Conservation (phyloP, 2,113 vertebrate species). For the Stigmatopora argus region DNA sequence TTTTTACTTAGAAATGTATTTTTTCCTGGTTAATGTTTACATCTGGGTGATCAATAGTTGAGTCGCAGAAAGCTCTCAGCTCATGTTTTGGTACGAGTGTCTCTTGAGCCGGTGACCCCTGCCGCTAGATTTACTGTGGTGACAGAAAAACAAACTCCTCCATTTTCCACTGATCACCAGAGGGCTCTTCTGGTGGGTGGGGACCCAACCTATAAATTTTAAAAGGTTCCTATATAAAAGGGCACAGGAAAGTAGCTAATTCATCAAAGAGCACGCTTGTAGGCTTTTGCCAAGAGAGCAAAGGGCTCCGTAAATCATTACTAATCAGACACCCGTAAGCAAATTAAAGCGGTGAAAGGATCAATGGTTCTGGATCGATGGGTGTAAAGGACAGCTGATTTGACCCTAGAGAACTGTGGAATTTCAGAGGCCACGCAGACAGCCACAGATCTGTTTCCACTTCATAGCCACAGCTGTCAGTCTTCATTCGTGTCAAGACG, state of each 20-base stretch:
- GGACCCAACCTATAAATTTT: slow-evolving; percentile 40
- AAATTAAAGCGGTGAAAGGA: slow-evolving; percentile 55
- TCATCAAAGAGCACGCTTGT: slow-evolving; percentile 37
- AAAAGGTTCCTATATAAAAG: slow-evolving; percentile 37
- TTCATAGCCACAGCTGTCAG: slow-evolving; percentile 62
- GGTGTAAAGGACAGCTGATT: slow-evolving; percentile 63
- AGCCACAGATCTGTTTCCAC: slow-evolving; percentile 59
- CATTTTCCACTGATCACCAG: slow-evolving; percentile 39
- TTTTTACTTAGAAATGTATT: neutral
- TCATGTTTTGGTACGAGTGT: slow-evolving; percentile 10
- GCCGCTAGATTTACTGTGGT: slow-evolving; percentile 43
- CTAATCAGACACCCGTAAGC: slow-evolving; percentile 58
- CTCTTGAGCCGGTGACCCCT: slow-evolving; percentile 49
- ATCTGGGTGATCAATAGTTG: slow-evolving; percentile 9
- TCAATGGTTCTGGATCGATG: slow-evolving; percentile 63
- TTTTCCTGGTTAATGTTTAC: neutral
- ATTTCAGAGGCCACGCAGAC: slow-evolving; percentile 54
- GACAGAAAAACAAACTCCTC: slow-evolving; percentile 57
- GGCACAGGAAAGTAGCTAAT: slow-evolving; percentile 24
- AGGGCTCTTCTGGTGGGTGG: slow-evolving; percentile 25
- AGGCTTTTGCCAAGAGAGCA: slow-evolving; percentile 38
- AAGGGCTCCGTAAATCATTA: slow-evolving; percentile 63
- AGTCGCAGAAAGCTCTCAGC: slow-evolving; percentile 36
- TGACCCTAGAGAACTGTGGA: slow-evolving; percentile 53
- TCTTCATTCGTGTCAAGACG: slow-evolving; percentile 53